Evolutionary conservation across 1,140 invertebrate species (phyloP), one percentile per base, ranked within the genome.

Genomic region (Leptonema lineaticorne): DNA sequence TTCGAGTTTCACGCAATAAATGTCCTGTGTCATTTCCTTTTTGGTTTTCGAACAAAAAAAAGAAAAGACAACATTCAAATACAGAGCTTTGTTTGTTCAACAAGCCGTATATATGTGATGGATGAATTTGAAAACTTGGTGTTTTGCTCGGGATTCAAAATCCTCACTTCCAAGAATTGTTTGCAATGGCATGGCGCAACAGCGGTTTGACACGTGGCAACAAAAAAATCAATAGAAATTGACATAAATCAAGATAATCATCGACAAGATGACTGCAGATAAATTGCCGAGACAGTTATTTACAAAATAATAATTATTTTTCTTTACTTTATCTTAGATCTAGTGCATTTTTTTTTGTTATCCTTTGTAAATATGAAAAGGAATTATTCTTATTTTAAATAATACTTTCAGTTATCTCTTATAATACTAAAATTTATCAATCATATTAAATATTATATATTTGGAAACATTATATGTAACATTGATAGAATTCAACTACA

Each of bases 1-100:
- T 33, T 67, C 65, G 28, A 37, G 56, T 67, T 67, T 67, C 65
- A 58, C 56, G 56, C 57, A 59, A 67, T 67, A 67, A 67, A 67
- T 67, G 65, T 58, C 56, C 57, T 67, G 30, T 57, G 53, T 67
- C 24, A 67, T 67, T 67, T 67, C 65, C 65, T 62, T 45, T 62
- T 37, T 24, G 56, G 56, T 18, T 22, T 22, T 53, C 50, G 37
- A 4, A 14, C n/a, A n/a, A 45, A 9, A 9, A 14, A 45, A 45
- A 45, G 37, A 53, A 53, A 48, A 53, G 37, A 9, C 37, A n/a
- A n/a, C n/a, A 41, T 16, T 9, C 37, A 41, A 41, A 41, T 11
- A 53, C 22, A 67, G 29, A 53, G 65, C 30, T 53, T 57, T 67
- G 65, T 67, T 67, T 67, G 65, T 67, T 67, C 65, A 67, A 58